phyloP scores from a whole-genome alignment of 2,888 invertebrate genomes.

The Synanthedon myopaeformis region DNA sequence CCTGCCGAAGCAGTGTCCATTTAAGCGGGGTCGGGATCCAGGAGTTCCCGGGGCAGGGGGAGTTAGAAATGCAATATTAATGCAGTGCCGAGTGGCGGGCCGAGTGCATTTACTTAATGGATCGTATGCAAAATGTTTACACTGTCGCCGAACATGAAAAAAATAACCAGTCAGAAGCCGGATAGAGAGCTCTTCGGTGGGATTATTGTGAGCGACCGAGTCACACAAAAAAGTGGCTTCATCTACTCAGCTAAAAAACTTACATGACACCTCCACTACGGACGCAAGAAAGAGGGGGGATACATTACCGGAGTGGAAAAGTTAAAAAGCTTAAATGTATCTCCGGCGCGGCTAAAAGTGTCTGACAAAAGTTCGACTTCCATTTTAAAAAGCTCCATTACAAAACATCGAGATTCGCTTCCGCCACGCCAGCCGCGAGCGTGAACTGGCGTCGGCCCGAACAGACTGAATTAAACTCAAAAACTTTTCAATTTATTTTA shows the following conservation, averaged over 20 bases:
- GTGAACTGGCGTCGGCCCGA: slow-evolving; percentile 47
- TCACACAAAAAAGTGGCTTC: slow-evolving; percentile 48
- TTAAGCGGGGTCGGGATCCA: slow-evolving; percentile 23
- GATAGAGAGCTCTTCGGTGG: slow-evolving; percentile 46
- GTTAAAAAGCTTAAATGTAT: slow-evolving; percentile 72
- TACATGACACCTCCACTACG: slow-evolving; percentile 45
- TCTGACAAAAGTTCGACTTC: slow-evolving; percentile 71
- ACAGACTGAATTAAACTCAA: slow-evolving; percentile 57
- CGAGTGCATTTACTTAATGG: slow-evolving; percentile 67
- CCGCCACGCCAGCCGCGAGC: slow-evolving; percentile 54
- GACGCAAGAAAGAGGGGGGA: slow-evolving; percentile 56
- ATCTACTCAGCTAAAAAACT: slow-evolving; percentile 51
- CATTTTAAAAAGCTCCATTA: slow-evolving; percentile 72
- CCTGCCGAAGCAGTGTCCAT: slow-evolving; percentile 24
- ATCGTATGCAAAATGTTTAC: slow-evolving; percentile 63
- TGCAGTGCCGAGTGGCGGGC: slow-evolving; percentile 62
- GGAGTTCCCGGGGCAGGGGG: slow-evolving; percentile 21
- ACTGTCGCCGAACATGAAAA: slow-evolving; percentile 46
- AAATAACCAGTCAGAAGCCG: slow-evolving; percentile 34
- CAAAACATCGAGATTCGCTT: slow-evolving; percentile 70
- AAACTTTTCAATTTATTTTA: slow-evolving; percentile 63
- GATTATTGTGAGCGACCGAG: slow-evolving; percentile 48
- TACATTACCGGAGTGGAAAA: slow-evolving; percentile 71
- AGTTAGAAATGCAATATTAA: slow-evolving; percentile 75
- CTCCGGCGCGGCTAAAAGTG: slow-evolving; percentile 69